phyloP scores from a whole-genome alignment of 2,888 invertebrate genomes.

The Nyleta sp. region DNA sequence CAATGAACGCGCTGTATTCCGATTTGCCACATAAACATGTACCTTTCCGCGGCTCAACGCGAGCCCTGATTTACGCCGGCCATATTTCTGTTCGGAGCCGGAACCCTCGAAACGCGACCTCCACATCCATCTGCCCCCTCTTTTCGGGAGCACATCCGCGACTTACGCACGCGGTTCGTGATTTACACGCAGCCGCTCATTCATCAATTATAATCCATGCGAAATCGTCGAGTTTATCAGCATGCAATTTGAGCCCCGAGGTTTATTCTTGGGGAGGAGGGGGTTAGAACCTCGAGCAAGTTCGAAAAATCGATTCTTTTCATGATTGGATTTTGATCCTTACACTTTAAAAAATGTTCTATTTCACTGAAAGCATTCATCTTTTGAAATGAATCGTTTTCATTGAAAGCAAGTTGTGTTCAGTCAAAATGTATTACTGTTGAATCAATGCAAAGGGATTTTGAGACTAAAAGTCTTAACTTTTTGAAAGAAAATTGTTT shows the following conservation, averaged over 20 bases:
- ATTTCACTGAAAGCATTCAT: no score
- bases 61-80: constrained; percentile 64
- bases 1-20: constrained; percentile 65
- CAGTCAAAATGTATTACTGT: no score
- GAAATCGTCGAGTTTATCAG: constrained; percentile 29
- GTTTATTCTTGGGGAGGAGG: neutral
- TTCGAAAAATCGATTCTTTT: no score
- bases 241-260: constrained; percentile 24
- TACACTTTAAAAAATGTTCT: no score
- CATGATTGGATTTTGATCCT: no score
- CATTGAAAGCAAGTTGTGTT: no score
- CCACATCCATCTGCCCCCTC: constrained; percentile 58
- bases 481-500: no score
- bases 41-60: constrained; percentile 61
- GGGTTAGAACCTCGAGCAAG: no score
- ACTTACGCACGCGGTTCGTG: constrained; percentile 67
- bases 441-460: no score
- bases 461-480: no score
- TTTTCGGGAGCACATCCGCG: constrained; percentile 61
- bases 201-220: constrained; percentile 53
- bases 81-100: constrained; percentile 64
- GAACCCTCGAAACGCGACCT: constrained; percentile 61
- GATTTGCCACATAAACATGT: constrained; percentile 67
- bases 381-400: no score
- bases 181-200: constrained; percentile 51